A percentile compares a stretch with the other conserved stretches of the same genome.
phyloP scores from a whole-genome alignment of 2,113 vertebrate species.

The Anguilla japonica region DNA sequence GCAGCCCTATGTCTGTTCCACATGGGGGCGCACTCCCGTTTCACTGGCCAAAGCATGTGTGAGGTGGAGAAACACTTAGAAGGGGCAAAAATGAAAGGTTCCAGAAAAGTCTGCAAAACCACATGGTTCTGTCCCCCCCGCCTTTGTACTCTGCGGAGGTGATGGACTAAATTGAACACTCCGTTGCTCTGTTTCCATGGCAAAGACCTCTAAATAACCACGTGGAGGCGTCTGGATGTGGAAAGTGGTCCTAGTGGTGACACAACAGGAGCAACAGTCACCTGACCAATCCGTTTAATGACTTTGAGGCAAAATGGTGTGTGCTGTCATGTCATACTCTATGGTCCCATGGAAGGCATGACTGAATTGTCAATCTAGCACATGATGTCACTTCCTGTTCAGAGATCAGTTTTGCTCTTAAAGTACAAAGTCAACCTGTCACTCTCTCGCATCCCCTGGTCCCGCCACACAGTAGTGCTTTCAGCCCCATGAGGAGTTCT shows the following conservation, averaged over 20 bases:
- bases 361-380: conserved; percentile 61
- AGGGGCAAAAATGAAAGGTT: background rate
- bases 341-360: conserved; percentile 61
- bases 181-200: conserved; percentile 57
- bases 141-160: background rate
- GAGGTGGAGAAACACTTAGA: background rate
- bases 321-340: conserved; percentile 32
- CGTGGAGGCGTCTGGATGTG: conserved; percentile 51
- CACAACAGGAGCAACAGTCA: conserved; percentile 48
- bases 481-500: background rate
- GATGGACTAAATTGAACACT: background rate
- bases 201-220: conserved; percentile 58
- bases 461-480: background rate
- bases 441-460: background rate
- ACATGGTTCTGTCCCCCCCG: too few relatives aligned
- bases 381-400: conserved; percentile 72
- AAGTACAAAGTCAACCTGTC: background rate
- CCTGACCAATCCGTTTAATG: conserved; percentile 38
- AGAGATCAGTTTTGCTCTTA: conserved; percentile 36
- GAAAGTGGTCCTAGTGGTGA: conserved; percentile 48
- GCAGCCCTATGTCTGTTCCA: conserved; percentile 62
- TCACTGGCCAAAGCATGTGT: conserved; percentile 22
- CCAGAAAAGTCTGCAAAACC: background rate
- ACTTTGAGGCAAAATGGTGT: conserved; percentile 54
- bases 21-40: conserved; percentile 40